These are phyloP conservation scores for Rhaphigaster nebulosa DNA, from an alignment of 2,888 invertebrate genomes.

Conservation along the genomic window DNA sequence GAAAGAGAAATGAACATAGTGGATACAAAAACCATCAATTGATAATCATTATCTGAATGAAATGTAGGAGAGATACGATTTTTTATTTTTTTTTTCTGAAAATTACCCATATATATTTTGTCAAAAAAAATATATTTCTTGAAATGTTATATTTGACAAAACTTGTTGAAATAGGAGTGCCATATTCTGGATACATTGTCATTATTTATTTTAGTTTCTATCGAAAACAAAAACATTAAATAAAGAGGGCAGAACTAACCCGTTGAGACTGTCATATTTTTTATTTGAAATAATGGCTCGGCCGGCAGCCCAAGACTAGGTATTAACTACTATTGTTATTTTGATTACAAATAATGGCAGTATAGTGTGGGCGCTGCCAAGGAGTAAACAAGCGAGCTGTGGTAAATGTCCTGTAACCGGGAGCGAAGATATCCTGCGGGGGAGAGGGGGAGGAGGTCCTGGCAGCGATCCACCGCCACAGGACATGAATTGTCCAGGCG, in stretches of 20 bases:
- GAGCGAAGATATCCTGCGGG: not conserved
- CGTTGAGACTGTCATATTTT: not conserved
- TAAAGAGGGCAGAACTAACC: not conserved
- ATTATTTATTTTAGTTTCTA: not conserved
- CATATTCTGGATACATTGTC: too few relatives aligned
- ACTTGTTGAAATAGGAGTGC: too few relatives aligned
- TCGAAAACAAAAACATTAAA: slow-evolving; percentile 26
- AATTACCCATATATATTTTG: too few relatives aligned
- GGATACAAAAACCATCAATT: too few relatives aligned
- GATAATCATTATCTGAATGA: too few relatives aligned
- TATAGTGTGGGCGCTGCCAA: not conserved
- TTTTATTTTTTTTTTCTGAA: too few relatives aligned
- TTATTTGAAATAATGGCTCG: not conserved
- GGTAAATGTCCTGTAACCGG: slow-evolving; percentile 36
- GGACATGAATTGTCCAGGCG: not conserved
- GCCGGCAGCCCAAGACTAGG: not conserved
- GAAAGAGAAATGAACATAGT: too few relatives aligned
- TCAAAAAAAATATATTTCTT: too few relatives aligned
- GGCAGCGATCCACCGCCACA: not conserved
- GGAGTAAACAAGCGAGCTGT: slow-evolving; percentile 15
- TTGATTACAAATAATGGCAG: not conserved
- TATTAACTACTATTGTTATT: slow-evolving; percentile 5
- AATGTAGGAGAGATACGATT: too few relatives aligned
- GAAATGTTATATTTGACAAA: too few relatives aligned
- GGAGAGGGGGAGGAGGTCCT: not conserved